Evolutionary conservation across 1,140 invertebrate genomes (phyloP), one percentile per base, ranked within the genome.

Genomic region (Saccostrea cuccullata): DNA sequence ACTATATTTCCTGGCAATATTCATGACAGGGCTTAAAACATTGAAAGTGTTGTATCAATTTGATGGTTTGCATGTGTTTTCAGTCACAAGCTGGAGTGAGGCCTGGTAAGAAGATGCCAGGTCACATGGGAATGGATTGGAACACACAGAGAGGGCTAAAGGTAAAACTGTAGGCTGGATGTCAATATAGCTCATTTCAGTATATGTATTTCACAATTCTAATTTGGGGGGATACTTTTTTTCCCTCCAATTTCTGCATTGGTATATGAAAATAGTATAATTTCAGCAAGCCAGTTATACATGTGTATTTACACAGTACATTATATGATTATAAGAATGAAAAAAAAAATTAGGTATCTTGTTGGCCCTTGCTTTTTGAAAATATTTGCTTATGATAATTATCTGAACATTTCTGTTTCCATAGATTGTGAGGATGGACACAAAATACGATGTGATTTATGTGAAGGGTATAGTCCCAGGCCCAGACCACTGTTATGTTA

Each of bases 21-120:
- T 47, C 47, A 47, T 2, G 40, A 47, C 40, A 47, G 5, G 47
- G 47, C 47, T 47, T 8, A 47, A 47, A 47, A 47, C 9, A 9
- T 47, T 47, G 1, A 9, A 47, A 47, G 0, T 47, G 1, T 47
- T 47, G 47, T 47, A 47, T 47, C 9, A 47, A 9, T 17, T 15
- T 77, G 70, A 77, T 77, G 70, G 30, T 77, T 15, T 77, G 26
- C 1, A 15, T 73, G 17, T 87, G 86, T 58, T 89, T 64, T n/a
- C 85, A 96, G 94, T 91, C 97, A 91, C 98, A 98, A 94, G 97
- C 96, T 8, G 95, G 98, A 90, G 97, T 99, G 30, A 98, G 98
- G 97, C 98, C 98, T 83, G 99, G 99, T 86, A 98, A 97, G 55
- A 98, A 99, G 96, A 96, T 99, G 97, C 98, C 98, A 70, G 99